These are phyloP conservation scores for Lepidiolamprologus cunningtoni DNA, from an alignment of 2,113 vertebrate genomes.

Conservation along the genomic window DNA sequence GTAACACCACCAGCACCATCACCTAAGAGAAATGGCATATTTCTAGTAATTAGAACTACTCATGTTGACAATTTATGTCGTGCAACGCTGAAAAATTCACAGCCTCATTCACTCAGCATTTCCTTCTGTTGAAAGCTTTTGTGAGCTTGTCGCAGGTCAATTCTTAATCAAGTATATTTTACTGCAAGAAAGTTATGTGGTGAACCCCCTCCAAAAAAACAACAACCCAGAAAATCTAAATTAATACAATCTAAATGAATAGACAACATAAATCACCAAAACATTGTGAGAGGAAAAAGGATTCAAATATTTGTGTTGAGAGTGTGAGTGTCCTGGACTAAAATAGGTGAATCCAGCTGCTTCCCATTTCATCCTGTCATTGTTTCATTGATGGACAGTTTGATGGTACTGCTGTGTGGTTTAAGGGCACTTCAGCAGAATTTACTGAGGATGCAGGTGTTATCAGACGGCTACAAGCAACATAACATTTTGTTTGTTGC, in stretches of 20 bases:
- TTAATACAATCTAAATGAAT: neutral
- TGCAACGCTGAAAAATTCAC: neutral
- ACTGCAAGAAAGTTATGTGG: neutral
- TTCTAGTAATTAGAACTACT: neutral
- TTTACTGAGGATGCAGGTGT: neutral
- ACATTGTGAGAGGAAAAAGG: neutral
- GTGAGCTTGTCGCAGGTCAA: neutral
- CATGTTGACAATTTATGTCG: neutral
- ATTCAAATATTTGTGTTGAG: neutral
- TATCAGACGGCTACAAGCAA: neutral
- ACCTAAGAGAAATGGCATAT: neutral
- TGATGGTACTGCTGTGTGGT: neutral
- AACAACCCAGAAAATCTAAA: neutral
- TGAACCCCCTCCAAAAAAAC: rapidly evolving
- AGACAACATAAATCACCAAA: neutral
- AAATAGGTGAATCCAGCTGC: neutral
- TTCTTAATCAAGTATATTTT: neutral
- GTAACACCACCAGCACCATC: neutral
- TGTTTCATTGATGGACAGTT: neutral
- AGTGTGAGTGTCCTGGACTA: neutral
- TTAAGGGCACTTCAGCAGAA: neutral
- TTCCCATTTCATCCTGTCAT: neutral
- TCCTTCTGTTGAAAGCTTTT: neutral
- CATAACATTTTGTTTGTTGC: neutral
- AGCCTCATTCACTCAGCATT: neutral